phyloP scores from a whole-genome alignment of 2,888 invertebrate species.

The Zhuqinia jingwanae region DNA sequence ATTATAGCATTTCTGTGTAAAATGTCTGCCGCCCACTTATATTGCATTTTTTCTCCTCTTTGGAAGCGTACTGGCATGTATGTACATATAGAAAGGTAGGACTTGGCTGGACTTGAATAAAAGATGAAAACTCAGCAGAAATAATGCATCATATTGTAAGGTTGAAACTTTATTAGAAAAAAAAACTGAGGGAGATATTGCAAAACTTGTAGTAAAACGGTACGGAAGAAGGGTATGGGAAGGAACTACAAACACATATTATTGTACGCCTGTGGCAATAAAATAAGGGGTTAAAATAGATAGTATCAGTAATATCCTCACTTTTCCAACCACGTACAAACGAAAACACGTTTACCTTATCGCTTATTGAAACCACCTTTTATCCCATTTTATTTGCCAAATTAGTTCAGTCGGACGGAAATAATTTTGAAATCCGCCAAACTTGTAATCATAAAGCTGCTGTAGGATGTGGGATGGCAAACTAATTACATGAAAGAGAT shows the following conservation, averaged over 20 bases:
- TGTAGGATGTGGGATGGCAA: neutral
- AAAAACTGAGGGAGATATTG: slow-evolving; percentile 5
- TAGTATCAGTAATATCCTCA: slow-evolving; percentile 7
- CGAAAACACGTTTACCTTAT: neutral
- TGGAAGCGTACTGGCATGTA: too few relatives aligned
- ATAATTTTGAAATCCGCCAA: neutral
- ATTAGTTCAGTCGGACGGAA: slow-evolving; percentile 39
- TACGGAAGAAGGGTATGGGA: neutral
- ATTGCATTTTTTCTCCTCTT: too few relatives aligned
- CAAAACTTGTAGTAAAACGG: neutral
- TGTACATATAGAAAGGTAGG: too few relatives aligned
- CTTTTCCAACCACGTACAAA: neutral
- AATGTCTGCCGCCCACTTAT: too few relatives aligned
- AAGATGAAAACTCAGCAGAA: slow-evolving; percentile 24
- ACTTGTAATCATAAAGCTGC: neutral
- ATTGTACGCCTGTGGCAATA: slow-evolving; percentile 11
- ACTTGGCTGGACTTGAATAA: neutral
- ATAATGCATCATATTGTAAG: neutral
- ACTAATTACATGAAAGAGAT: neutral
- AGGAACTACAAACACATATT: slow-evolving; percentile 16
- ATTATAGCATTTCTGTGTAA: too few relatives aligned
- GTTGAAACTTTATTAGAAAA: slow-evolving; percentile 5
- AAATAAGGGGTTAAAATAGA: neutral
- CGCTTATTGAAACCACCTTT: neutral
- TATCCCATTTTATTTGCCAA: neutral